Evolutionary conservation across 2,797 vertebrate genomes (phyloP).

Genomic region (Scyliorhinus canicula): DNA sequence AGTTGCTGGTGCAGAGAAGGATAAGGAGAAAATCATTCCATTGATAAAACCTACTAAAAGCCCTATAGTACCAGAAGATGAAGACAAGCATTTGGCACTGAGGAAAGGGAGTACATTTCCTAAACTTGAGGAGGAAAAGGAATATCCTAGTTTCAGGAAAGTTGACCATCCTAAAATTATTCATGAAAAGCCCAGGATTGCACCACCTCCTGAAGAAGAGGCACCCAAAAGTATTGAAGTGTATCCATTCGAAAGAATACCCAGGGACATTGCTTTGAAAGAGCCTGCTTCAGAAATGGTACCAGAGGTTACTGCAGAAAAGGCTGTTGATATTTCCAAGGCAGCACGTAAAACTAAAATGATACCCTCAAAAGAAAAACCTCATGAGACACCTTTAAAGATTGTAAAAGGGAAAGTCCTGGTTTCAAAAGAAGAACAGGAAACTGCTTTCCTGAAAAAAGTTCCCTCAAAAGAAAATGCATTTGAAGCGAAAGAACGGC

Average conservation of each 20-base stretch:
- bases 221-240: slow-evolving; percentile 52
- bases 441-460: slow-evolving; percentile 59
- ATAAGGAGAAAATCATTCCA: slow-evolving; percentile 45
- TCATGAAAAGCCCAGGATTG: slow-evolving; percentile 49
- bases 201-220: slow-evolving; percentile 57
- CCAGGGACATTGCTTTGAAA: slow-evolving; percentile 52
- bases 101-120: slow-evolving; percentile 54
- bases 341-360: slow-evolving; percentile 55
- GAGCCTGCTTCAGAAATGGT: slow-evolving; percentile 49
- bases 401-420: slow-evolving; percentile 47
- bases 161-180: slow-evolving; percentile 54
- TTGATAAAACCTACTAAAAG: slow-evolving; percentile 51
- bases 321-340: slow-evolving; percentile 47
- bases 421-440: slow-evolving; percentile 58
- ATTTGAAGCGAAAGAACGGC: slow-evolving; percentile 25
- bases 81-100: slow-evolving; percentile 52
- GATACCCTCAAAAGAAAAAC: slow-evolving; percentile 54
- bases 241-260: slow-evolving; percentile 49
- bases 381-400: slow-evolving; percentile 44
- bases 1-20: slow-evolving; percentile 47
- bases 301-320: slow-evolving; percentile 58
- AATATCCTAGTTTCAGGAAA: slow-evolving; percentile 57
- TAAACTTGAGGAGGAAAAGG: slow-evolving; percentile 52
- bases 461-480: slow-evolving; percentile 57
- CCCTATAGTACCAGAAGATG: slow-evolving; percentile 55